Evolutionary conservation across 2,113 vertebrate genomes (phyloP).

Genomic region (Nerophis ophidion): DNA sequence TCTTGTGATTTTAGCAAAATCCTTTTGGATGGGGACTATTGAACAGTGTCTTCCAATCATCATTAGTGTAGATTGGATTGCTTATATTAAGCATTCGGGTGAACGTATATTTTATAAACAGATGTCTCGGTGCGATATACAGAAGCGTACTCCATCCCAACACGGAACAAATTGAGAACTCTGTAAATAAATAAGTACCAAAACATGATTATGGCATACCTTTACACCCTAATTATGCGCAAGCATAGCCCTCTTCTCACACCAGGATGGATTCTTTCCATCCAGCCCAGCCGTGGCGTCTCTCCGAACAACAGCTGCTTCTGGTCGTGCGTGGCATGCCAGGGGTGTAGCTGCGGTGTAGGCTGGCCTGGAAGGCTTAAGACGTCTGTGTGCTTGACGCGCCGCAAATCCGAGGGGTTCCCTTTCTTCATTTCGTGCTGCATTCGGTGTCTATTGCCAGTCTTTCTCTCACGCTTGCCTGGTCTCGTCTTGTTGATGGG

Average conservation of each 20-base stretch:
- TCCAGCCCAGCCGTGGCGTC: slow-evolving; percentile 33
- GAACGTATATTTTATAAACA: background rate
- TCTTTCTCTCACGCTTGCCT: slow-evolving; percentile 78
- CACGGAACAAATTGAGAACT: no score
- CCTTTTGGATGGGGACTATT: slow-evolving; percentile 33
- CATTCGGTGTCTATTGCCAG: slow-evolving; percentile 74
- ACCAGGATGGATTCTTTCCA: slow-evolving; percentile 37
- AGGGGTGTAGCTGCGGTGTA: slow-evolving; percentile 55
- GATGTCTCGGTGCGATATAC: background rate
- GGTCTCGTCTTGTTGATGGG: slow-evolving; percentile 60
- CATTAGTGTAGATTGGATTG: slow-evolving; percentile 1
- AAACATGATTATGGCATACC: no score
- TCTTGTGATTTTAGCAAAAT: slow-evolving; percentile 40
- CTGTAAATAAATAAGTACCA: no score
- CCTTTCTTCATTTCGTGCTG: slow-evolving; percentile 68
- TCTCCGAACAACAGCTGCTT: slow-evolving; percentile 58
- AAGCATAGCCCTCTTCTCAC: slow-evolving; percentile 18
- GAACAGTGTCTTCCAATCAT: slow-evolving; percentile 3
- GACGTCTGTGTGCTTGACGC: slow-evolving; percentile 38
- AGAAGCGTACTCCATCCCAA: background rate
- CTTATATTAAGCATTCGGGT: background rate
- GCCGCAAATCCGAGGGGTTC: slow-evolving; percentile 49
- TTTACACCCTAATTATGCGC: background rate
- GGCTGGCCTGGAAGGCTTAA: slow-evolving; percentile 49
- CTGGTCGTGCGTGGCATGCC: slow-evolving; percentile 55